Base-by-base conservation (phyloP, 1,140 invertebrate species). In the Geopemphigus sp. region DNA sequence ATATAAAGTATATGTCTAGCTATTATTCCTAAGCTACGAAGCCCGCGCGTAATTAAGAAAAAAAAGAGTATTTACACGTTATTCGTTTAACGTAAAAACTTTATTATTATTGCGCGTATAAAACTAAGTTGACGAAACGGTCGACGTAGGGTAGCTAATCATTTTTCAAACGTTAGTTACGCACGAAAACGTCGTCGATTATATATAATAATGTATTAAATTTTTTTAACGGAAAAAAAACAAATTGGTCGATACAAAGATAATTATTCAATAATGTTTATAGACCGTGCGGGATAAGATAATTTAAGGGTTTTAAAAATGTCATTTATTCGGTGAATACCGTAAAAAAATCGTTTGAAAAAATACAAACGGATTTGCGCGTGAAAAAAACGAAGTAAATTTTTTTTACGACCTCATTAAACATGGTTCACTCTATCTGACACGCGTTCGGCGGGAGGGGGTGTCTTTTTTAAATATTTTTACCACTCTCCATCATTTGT, bases 371-470 rank as follows among this genome's bases (percentile, higher is more conserved):
- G 45, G 39, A 68, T 50, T 66, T 50, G 50, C 66, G 66, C 10
- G 26, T 4, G 12, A 12, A 12, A 50, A 50, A 50, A 47, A 32
- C 8, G 24, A 17, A 14, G 47, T 6, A 68, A 50, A 68, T 68
- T 22, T 68, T 50, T 68, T 39, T 68, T 68, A 68, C 66, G 66
- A 50, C 66, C 39, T 68, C 45, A 68, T 68, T 68, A 68, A 68
- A 68, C 45, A 68, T 14, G 22, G 22, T 68, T 68, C 66, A 26
- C n/a, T 68, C 45, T 68, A 22, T 47, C 22, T 26, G 66, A 68
- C 45, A 66, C 45, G 66, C 66, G 39, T 6, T 68, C 50, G 24
- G 45, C n/a, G n/a, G n/a, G n/a, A n/a, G n/a, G n/a, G n/a, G n/a
- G n/a, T n/a, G n/a, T n/a, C n/a, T n/a, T 47, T 24, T 68, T 50